A percentile compares a stretch with the other conserved stretches of the same genome.
These are phyloP conservation scores for Promerops cafer DNA, from an alignment of 2,113 vertebrate species.

Conservation along the genomic window DNA sequence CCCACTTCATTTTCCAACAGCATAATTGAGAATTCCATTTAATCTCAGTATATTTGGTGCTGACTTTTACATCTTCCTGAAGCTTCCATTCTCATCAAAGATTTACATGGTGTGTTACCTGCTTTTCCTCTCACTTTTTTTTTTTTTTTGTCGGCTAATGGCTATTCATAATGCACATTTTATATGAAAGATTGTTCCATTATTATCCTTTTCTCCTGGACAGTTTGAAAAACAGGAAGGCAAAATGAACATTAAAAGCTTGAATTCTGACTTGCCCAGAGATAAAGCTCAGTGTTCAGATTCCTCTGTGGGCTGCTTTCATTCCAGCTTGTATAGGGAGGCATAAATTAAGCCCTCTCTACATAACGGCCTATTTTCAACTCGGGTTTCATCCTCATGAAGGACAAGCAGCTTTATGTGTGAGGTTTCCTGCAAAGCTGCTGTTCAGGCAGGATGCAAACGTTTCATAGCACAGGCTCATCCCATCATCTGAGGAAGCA, in stretches of 20 bases:
- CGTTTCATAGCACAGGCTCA: not conserved
- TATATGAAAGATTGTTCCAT: not conserved
- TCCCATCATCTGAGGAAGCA: accelerated
- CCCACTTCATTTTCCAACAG: not conserved
- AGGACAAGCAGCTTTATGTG: not conserved
- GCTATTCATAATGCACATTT: not conserved
- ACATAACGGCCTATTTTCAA: not conserved
- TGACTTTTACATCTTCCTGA: not conserved
- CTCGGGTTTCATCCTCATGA: not conserved
- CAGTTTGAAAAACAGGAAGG: not conserved
- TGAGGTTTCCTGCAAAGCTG: not conserved
- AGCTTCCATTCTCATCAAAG: not conserved
- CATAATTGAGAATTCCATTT: not conserved
- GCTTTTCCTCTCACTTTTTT: not conserved
- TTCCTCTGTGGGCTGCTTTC: not conserved
- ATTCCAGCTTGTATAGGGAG: not conserved
- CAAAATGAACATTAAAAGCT: conserved; percentile 3
- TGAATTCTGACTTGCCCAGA: not conserved
- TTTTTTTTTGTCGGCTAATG: not conserved
- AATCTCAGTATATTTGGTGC: not conserved
- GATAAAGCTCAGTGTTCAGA: not conserved
- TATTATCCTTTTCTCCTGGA: not conserved
- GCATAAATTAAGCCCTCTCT: not conserved
- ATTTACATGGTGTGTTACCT: not conserved
- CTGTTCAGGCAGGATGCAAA: not conserved